phyloP scores from a whole-genome alignment of 2,797 vertebrate genomes.

The Poeciliopsis infans region DNA sequence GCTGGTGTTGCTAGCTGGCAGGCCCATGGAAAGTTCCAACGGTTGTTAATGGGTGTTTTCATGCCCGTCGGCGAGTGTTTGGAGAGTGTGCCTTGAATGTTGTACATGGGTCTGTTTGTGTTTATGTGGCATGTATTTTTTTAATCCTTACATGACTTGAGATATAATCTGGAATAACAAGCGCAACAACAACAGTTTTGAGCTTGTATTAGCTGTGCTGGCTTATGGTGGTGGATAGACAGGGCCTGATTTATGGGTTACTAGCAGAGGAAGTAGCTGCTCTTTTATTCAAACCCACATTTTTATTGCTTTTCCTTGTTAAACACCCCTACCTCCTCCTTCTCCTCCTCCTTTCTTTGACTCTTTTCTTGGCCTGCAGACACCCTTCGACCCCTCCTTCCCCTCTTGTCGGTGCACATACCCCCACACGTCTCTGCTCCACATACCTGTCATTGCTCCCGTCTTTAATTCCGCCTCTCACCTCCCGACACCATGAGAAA shows the following conservation, averaged over 20 bases:
- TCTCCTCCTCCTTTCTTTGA: neutral
- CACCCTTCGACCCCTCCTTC: constrained; percentile 42
- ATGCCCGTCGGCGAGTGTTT: constrained; percentile 56
- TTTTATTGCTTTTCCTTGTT: constrained; percentile 66
- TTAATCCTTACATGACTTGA: constrained; percentile 10
- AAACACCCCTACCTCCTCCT: constrained; percentile 9
- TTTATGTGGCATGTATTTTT: constrained; percentile 19
- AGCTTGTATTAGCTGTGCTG: neutral
- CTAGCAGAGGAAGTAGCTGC: constrained; percentile 51
- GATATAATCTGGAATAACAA: constrained; percentile 13
- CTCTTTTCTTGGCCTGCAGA: constrained; percentile 49
- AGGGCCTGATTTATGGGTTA: constrained; percentile 10
- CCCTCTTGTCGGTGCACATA: neutral
- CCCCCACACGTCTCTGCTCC: constrained; percentile 24
- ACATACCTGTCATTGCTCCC: constrained; percentile 61
- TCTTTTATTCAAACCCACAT: constrained; percentile 65
- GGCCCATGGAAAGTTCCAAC: constrained; percentile 73
- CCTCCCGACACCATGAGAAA: neutral
- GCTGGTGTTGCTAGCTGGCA: constrained; percentile 66
- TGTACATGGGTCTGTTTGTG: constrained; percentile 5
- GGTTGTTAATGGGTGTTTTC: constrained; percentile 69
- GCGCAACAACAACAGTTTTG: neutral
- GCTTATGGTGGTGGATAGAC: constrained; percentile 8
- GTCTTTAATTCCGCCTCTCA: constrained; percentile 15
- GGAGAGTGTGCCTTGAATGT: constrained; percentile 51